A percentile compares a stretch with the other conserved stretches of the same genome.
These are phyloP conservation scores for Hypomecis atomaria DNA, from an alignment of 2,888 invertebrate genomes.

Conservation along the genomic window DNA sequence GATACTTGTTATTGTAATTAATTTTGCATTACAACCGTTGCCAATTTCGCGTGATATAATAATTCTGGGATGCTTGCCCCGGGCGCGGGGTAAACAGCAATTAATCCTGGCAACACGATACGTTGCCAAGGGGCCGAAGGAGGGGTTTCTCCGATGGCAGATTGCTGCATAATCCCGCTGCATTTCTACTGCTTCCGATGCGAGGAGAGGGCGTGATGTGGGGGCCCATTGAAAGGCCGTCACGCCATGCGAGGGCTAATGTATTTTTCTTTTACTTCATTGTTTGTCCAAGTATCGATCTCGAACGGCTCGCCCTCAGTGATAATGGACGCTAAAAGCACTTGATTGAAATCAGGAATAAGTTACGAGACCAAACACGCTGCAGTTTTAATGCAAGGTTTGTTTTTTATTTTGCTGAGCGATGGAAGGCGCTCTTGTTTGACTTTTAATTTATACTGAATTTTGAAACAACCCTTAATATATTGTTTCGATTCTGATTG, in stretches of 20 bases:
- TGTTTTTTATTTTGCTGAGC: background rate
- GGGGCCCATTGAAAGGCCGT: constrained; percentile 55
- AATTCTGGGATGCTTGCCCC: constrained; percentile 68
- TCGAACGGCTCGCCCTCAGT: constrained; percentile 47
- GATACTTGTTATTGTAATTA: constrained; percentile 64
- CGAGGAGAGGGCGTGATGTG: constrained; percentile 65
- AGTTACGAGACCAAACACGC: constrained; percentile 22
- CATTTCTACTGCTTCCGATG: constrained; percentile 80
- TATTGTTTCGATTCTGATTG: background rate
- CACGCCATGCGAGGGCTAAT: constrained; percentile 60
- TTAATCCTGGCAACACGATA: constrained; percentile 82
- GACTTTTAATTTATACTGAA: constrained; percentile 7
- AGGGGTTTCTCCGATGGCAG: constrained; percentile 66
- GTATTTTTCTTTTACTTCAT: constrained; percentile 64
- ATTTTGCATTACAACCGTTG: constrained; percentile 73
- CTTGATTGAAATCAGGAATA: constrained; percentile 24
- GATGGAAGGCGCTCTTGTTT: constrained; percentile 1
- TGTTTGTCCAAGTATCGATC: constrained; percentile 66
- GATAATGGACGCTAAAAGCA: constrained; percentile 40
- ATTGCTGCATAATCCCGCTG: constrained; percentile 78
- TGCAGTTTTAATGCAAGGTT: background rate
- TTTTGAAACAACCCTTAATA: background rate
- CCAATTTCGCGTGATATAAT: constrained; percentile 78
- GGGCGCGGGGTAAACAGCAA: constrained; percentile 77
- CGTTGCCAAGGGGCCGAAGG: constrained; percentile 51